These are phyloP conservation scores for Dryadula phaetusa DNA, from an alignment of 2,888 invertebrate species.

Conservation along the genomic window DNA sequence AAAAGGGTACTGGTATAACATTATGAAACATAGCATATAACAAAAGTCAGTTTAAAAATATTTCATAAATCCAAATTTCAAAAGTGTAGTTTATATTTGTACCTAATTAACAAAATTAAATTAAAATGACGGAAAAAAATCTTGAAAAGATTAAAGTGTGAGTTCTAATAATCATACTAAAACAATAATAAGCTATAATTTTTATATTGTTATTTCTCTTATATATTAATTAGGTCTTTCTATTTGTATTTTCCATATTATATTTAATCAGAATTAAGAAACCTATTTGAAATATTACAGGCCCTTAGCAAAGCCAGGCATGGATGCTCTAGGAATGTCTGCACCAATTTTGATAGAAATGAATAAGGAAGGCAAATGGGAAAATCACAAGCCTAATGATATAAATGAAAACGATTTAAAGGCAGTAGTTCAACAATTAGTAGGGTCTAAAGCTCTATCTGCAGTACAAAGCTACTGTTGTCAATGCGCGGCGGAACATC, in stretches of 20 bases:
- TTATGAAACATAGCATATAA: background rate
- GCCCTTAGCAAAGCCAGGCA: slow-evolving; percentile 62
- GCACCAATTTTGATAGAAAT: slow-evolving; percentile 66
- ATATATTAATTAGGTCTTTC: background rate
- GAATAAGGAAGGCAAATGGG: slow-evolving; percentile 74
- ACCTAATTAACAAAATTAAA: background rate
- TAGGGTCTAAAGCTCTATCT: slow-evolving; percentile 62
- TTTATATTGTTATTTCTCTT: background rate
- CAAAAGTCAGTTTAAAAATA: slow-evolving; percentile 4
- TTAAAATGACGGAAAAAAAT: slow-evolving; percentile 54
- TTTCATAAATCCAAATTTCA: slow-evolving; percentile 5
- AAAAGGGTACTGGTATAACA: background rate
- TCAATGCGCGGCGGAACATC: slow-evolving; percentile 63
- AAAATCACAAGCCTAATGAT: slow-evolving; percentile 59
- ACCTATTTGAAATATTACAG: slow-evolving; percentile 49
- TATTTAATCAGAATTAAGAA: slow-evolving; percentile 28
- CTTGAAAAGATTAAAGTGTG: slow-evolving; percentile 60
- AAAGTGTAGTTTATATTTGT: background rate
- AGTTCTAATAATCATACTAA: no score
- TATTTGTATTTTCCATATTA: background rate
- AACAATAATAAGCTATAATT: no score
- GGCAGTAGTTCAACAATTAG: slow-evolving; percentile 65
- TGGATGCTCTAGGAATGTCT: slow-evolving; percentile 61
- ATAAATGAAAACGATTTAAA: slow-evolving; percentile 65
- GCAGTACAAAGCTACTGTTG: slow-evolving; percentile 73